Base-by-base conservation (phyloP, 2,888 invertebrate species). In the Neoascia interrupta region DNA sequence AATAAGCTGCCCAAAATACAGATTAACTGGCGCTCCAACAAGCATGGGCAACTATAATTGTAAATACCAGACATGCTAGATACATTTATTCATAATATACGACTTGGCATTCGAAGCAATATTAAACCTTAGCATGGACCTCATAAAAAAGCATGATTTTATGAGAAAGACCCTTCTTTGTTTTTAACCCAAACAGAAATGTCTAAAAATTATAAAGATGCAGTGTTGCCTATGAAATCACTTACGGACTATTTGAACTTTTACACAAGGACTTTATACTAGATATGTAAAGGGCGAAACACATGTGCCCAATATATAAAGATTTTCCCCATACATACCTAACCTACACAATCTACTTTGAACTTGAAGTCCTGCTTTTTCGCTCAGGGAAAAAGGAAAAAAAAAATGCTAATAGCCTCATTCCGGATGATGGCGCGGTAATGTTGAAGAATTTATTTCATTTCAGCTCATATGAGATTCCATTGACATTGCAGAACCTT, bases 141-240 rank as follows among this genome's bases (percentile, higher is more conserved):
- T 63, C 41, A 41, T 51, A 31, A 63, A 51, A 21, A 23, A 21
- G 13, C 41, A 39, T 31, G 39, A 63, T 21, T 51, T 39, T 53
- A 51, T 63, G 39, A 51, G 10, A n/a, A n/a, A 21, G 16, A 51
- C 28, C 37, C 39, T 37, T 31, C 61, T 58, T 43, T 56, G 18
- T 41, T 28, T 28, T 41, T 37, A 15, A 11, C 39, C 28, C 41
- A n/a, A 1, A 41, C 10, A 11, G 10, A 28, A 18, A 15, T 43
- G 8, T 31, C 3, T n/a, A n/a, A n/a, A n/a, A n/a, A n/a, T n/a
- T n/a, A n/a, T n/a, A n/a, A 15, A 31, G 15, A 31, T 18, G 41
- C 8, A 15, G 19, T n/a, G n/a, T 31, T 21, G 10, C 8, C n/a
- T 19, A 31, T 15, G n/a, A 21, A 43, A 39, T 41, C 56, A 31